Conservation (phyloP, 2,888 invertebrate genomes). For the Rhingia rostrata region DNA sequence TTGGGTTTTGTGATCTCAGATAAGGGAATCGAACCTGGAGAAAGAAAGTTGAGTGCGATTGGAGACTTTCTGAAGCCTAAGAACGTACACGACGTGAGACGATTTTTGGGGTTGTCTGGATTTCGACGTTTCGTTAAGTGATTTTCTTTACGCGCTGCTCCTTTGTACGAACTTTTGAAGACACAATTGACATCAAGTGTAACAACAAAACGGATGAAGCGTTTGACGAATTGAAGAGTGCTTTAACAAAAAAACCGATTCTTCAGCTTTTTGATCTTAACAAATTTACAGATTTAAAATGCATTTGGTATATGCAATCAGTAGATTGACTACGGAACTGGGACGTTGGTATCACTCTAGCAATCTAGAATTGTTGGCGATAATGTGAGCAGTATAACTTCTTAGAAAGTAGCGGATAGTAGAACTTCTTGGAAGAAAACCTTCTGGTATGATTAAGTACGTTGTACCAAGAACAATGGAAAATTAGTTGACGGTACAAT, state of each 20-base stretch:
- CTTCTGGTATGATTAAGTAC: background rate
- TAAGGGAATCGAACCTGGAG: slow-evolving; percentile 3
- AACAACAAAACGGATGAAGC: slow-evolving; percentile 4
- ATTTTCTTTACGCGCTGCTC: background rate
- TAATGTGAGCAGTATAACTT: slow-evolving; percentile 27
- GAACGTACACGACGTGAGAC: slow-evolving; percentile 13
- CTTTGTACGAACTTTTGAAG: background rate
- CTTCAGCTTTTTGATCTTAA: slow-evolving; percentile 18
- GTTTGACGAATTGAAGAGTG: background rate
- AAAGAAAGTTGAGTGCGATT: slow-evolving; percentile 4
- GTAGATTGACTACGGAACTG: background rate
- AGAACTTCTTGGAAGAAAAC: background rate
- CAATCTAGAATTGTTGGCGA: slow-evolving; percentile 25
- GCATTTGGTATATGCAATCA: slow-evolving; percentile 10
- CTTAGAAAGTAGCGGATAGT: slow-evolving; percentile 8
- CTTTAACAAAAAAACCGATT: background rate
- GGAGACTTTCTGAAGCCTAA: background rate
- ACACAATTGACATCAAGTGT: background rate
- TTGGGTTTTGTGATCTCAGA: slow-evolving; percentile 19
- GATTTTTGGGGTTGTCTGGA: slow-evolving; percentile 4
- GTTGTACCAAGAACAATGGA: background rate
- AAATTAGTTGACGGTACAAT: slow-evolving; percentile 2
- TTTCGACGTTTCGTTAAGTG: background rate
- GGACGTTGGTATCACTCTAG: slow-evolving; percentile 26
- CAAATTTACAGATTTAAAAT: slow-evolving; percentile 8